A percentile compares a stretch with the other conserved stretches of the same genome.
Conservation (phyloP, 2,888 invertebrate genomes). For the Plebejus argus region DNA sequence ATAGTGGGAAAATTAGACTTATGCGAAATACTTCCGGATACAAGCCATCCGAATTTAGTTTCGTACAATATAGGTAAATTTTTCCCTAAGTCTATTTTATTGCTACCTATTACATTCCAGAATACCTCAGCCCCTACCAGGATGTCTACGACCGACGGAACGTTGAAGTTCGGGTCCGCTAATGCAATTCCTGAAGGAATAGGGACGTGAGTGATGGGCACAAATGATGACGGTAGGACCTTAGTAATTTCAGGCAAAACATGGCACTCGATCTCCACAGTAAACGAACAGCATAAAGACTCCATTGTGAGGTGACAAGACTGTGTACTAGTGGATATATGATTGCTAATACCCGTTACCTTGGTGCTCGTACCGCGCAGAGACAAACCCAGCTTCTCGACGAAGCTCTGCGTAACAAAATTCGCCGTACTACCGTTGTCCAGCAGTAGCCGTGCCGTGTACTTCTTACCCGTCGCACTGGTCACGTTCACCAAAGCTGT, state of each 20-base stretch:
- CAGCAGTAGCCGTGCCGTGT: constrained; percentile 41
- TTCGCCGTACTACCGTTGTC: constrained; percentile 34
- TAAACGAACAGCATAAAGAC: background rate
- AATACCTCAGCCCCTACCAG: no score
- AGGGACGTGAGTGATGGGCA: no score
- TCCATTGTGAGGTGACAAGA: background rate
- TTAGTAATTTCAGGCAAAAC: background rate
- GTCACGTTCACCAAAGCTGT: constrained; percentile 41
- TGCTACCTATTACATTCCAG: no score
- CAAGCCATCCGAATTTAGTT: no score
- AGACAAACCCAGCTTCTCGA: constrained; percentile 21
- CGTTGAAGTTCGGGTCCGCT: no score
- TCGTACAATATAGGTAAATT: no score
- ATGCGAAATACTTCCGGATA: no score
- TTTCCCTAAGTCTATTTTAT: no score
- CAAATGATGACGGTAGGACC: no score
- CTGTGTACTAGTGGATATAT: background rate
- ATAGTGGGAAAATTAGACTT: background rate
- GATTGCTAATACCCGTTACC: background rate
- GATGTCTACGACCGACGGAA: no score
- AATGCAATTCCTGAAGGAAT: no score
- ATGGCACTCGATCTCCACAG: background rate
- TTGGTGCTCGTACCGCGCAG: background rate
- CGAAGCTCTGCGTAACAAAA: constrained; percentile 27
- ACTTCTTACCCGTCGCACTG: constrained; percentile 25